Evolutionary conservation across 2,797 vertebrate species (phyloP).

Genomic region (Champsocephalus gunnari): DNA sequence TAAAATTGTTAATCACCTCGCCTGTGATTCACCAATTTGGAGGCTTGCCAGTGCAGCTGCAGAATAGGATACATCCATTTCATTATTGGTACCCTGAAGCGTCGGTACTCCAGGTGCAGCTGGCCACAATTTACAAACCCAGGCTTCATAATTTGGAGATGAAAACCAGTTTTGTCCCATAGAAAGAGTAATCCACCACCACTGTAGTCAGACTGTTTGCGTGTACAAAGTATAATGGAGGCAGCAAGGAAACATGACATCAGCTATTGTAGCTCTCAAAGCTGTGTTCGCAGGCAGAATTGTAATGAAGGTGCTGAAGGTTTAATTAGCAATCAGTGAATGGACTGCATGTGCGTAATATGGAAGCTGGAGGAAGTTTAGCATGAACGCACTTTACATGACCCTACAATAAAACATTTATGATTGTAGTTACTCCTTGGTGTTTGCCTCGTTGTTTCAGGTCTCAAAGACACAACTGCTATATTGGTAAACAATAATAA

Average conservation of each 20-base stretch:
- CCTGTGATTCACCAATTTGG: conserved; percentile 51
- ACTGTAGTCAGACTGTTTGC: conserved; percentile 28
- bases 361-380: conserved; percentile 42
- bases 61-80: conserved; percentile 57
- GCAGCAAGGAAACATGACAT: conserved; percentile 61
- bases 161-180: conserved; percentile 41
- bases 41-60: conserved; percentile 54
- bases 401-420: conserved; percentile 19
- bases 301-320: conserved; percentile 65
- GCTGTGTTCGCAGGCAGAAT: conserved; percentile 55
- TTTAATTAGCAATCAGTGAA: conserved; percentile 62
- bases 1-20: conserved; percentile 56
- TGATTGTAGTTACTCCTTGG: too few relatives aligned
- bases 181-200: conserved; percentile 28
- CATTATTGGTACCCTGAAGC: conserved; percentile 53
- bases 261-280: conserved; percentile 63
- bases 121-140: conserved; percentile 51
- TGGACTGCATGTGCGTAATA: conserved; percentile 31
- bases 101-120: conserved; percentile 60
- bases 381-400: conserved; percentile 20
- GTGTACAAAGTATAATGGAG: conserved; percentile 45
- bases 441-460: neutral
- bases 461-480: neutral
- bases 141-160: conserved; percentile 55
- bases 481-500: neutral